Evolutionary conservation across 2,797 vertebrate species (phyloP).

Genomic region (Thripadectes ignobilis): DNA sequence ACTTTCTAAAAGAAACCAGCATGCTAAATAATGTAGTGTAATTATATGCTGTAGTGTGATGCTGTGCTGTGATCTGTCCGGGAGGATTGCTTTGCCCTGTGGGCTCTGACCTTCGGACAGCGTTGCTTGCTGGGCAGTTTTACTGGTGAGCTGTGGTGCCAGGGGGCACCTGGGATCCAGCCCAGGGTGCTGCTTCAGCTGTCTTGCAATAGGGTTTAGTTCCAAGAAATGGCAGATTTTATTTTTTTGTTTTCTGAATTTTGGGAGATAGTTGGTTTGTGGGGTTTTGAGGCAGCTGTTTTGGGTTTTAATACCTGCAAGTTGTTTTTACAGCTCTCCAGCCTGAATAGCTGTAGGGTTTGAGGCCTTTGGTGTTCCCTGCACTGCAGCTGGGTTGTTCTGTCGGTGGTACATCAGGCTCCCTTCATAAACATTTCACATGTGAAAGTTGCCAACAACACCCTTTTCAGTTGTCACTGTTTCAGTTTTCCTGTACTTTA

Average conservation of each 20-base stretch:
- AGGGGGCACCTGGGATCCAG: background rate
- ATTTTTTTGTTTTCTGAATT: background rate
- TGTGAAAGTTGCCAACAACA: background rate
- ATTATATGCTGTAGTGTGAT: background rate
- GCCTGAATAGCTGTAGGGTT: background rate
- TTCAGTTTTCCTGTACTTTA: background rate
- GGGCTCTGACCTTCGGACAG: background rate
- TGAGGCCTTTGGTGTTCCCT: background rate
- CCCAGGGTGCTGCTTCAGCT: background rate
- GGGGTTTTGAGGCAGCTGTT: accelerated
- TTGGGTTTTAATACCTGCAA: background rate
- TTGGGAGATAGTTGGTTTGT: background rate
- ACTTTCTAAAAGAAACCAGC: background rate
- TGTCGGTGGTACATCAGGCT: background rate
- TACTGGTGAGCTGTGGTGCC: background rate
- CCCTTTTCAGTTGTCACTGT: background rate
- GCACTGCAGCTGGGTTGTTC: background rate
- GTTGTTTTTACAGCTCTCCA: background rate
- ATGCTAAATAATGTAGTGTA: background rate
- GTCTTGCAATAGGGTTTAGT: background rate
- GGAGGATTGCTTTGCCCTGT: background rate
- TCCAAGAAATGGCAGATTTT: background rate
- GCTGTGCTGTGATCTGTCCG: background rate
- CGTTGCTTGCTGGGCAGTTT: background rate
- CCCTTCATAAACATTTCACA: background rate